These are phyloP conservation scores for Gopherus flavomarginatus DNA, from an alignment of 2,113 vertebrate genomes.

Conservation along the genomic window DNA sequence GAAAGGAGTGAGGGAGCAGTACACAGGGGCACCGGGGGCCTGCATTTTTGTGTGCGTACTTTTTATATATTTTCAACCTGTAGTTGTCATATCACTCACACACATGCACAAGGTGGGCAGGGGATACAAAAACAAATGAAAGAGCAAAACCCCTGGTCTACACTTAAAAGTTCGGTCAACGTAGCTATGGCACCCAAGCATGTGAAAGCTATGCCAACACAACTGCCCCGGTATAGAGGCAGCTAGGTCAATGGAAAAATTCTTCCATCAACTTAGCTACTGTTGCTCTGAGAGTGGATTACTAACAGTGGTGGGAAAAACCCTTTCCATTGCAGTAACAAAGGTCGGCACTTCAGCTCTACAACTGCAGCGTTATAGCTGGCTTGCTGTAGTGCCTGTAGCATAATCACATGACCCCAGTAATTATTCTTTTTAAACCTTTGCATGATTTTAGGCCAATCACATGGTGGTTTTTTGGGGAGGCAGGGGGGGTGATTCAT, in stretches of 20 bases:
- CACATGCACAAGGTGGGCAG: neutral
- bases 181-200: neutral
- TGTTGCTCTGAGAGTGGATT: neutral
- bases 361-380: neutral
- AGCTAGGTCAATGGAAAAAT: neutral
- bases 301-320: too few species aligned
- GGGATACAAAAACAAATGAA: neutral
- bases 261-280: neutral
- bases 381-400: neutral
- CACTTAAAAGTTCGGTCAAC: neutral
- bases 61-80: neutral
- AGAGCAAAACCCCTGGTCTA: neutral
- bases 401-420: neutral
- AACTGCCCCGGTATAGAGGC: neutral
- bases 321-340: neutral
- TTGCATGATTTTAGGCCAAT: neutral
- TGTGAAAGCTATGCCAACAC: neutral
- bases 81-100: neutral
- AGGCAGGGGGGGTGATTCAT: neutral
- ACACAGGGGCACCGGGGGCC: neutral
- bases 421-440: neutral
- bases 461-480: neutral
- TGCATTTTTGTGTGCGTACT: neutral
- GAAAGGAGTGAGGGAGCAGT: neutral
- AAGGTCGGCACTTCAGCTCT: neutral